These are phyloP conservation scores for Macheiramphus alcinus DNA, from an alignment of 2,113 vertebrate genomes.

Conservation along the genomic window DNA sequence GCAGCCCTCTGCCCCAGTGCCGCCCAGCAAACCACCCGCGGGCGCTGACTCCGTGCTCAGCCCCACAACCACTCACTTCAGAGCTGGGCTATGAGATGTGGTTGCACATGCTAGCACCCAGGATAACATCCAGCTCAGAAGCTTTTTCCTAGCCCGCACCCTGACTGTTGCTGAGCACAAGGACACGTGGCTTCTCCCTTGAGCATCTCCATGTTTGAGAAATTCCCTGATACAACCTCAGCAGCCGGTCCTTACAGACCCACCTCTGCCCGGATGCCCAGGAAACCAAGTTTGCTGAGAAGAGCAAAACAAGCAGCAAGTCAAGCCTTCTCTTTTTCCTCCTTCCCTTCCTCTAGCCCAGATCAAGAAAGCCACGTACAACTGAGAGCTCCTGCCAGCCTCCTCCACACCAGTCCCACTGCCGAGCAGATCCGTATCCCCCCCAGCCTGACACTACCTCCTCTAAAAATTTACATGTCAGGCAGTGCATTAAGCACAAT, in stretches of 20 bases:
- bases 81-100: rapidly evolving
- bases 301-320: neutral
- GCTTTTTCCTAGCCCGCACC: neutral
- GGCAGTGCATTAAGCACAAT: neutral
- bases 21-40: neutral
- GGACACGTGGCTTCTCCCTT: neutral
- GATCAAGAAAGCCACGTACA: neutral
- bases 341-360: neutral
- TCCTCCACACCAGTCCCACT: rapidly evolving
- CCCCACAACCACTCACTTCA: rapidly evolving
- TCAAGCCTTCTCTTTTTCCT: neutral
- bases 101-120: neutral
- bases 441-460: neutral
- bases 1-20: neutral
- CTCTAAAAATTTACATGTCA: neutral
- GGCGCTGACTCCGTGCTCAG: neutral
- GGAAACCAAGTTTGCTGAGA: neutral
- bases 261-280: neutral
- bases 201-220: rapidly evolving
- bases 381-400: neutral
- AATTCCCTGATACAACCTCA: neutral
- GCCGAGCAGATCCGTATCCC: neutral
- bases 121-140: neutral
- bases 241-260: neutral
- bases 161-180: neutral